Evolutionary conservation across 2,797 vertebrate species (phyloP).

Genomic region (Sebastes dallii): DNA sequence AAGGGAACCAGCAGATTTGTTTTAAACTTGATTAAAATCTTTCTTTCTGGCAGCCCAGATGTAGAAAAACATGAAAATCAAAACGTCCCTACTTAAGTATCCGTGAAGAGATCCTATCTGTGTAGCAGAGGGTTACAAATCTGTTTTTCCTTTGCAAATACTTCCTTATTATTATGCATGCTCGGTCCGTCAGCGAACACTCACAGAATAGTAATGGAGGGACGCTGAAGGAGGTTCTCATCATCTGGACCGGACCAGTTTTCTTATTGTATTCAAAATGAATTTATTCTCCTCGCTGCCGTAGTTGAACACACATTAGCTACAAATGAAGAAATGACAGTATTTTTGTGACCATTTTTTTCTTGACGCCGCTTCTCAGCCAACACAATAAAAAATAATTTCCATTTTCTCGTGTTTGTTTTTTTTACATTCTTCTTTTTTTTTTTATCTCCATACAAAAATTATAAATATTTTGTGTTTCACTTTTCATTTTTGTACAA

Average conservation of each 20-base stretch:
- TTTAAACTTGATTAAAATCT: slow-evolving; percentile 23
- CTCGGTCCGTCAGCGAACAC: slow-evolving; percentile 43
- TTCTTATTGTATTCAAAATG: slow-evolving; percentile 90
- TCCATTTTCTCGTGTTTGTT: slow-evolving; percentile 84
- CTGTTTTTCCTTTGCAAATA: slow-evolving; percentile 31
- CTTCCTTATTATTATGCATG: slow-evolving; percentile 52
- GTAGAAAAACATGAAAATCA: slow-evolving; percentile 13
- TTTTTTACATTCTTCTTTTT: slow-evolving; percentile 71
- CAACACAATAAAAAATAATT: slow-evolving; percentile 99
- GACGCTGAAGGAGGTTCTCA: slow-evolving; percentile 49
- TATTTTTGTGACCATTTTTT: slow-evolving; percentile 85
- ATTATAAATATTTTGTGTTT: slow-evolving; percentile 93
- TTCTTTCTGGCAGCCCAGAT: not conserved
- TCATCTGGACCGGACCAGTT: slow-evolving; percentile 78
- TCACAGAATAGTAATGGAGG: slow-evolving; percentile 59
- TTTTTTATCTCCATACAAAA: slow-evolving; percentile 81
- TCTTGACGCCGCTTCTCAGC: slow-evolving; percentile 87
- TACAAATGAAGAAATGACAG: slow-evolving; percentile 93
- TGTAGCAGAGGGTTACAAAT: slow-evolving; percentile 26
- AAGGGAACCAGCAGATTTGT: slow-evolving; percentile 27
- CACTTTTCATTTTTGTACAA: slow-evolving; percentile 82
- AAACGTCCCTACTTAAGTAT: not conserved
- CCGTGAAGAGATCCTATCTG: not conserved
- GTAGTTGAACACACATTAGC: slow-evolving; percentile 89
- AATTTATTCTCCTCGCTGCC: slow-evolving; percentile 88